Evolutionary conservation across 2,797 vertebrate genomes (phyloP).

Genomic region (Hydrocynus forskahlii): DNA sequence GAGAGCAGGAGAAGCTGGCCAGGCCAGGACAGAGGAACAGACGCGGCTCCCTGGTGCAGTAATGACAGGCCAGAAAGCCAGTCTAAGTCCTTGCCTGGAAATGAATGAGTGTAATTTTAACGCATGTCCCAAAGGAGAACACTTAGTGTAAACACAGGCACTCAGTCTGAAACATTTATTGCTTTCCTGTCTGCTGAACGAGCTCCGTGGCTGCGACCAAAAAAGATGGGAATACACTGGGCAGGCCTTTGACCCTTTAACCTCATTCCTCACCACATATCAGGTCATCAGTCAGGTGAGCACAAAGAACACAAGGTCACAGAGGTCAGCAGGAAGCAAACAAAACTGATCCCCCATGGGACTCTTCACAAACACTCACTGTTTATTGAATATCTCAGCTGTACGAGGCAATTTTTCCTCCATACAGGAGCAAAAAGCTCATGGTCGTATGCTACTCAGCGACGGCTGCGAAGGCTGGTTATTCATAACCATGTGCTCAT

Average conservation of each 20-base stretch:
- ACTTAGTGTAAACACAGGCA: constrained; percentile 42
- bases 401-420: background rate
- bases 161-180: constrained; percentile 63
- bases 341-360: background rate
- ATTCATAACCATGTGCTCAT: constrained; percentile 9
- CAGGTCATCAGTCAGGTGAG: constrained; percentile 57
- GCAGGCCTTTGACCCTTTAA: constrained; percentile 56
- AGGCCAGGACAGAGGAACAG: background rate
- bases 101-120: constrained; percentile 49
- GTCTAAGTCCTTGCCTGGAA: constrained; percentile 33
- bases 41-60: constrained; percentile 16
- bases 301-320: constrained; percentile 27
- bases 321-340: constrained; percentile 10
- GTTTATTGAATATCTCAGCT: background rate
- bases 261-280: constrained; percentile 21
- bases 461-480: background rate
- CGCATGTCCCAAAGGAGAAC: constrained; percentile 20
- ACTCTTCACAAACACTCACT: background rate
- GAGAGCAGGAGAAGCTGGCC: background rate
- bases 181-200: constrained; percentile 67
- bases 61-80: constrained; percentile 31
- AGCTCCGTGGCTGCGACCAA: constrained; percentile 1
- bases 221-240: constrained; percentile 38
- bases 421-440: background rate
- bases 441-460: background rate